Base-by-base conservation (phyloP, 2,113 vertebrate species). In the Sinocyclocheilus anophthalmus region DNA sequence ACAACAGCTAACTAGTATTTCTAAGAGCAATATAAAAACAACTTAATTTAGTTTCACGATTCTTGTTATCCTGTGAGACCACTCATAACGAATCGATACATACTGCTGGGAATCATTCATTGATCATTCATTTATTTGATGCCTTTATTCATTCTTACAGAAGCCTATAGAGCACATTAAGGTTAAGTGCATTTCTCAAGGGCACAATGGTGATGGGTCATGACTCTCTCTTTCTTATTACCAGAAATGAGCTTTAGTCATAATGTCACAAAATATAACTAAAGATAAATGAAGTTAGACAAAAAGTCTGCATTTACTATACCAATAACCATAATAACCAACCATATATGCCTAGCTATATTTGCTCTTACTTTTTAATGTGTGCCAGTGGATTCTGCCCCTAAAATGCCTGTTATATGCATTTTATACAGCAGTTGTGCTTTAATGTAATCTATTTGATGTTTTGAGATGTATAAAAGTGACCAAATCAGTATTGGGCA, bases 171-270 rank as follows among this genome's bases (percentile, higher is more conserved):
- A n/a, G 77, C 55, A 79, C 61, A 33, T 79, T 79, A 8, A 22
- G 55, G 33, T 79, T 79, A 79, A 59, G 76, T 79, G 55, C 20
- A 4, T 61, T n/a, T 22, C 76, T 61, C 30, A n/a, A 79, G 55
- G 30, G 20, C 53, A 61, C 53, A 55, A 8, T 79, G 18, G 30
- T 37, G 14, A 79, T 37, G 10, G 53, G 76, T 61, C 76, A 39
- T 80, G 55, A 50, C 76, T 76, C 0, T 50, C 45, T 8, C 24
- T 9, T 39, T 72, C 18, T 39, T 3, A 37, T 37, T 37, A 72
- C 33, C 69, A 72, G 69, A 72, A 72, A 72, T 22, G 8, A 10
- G 18, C 33, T 72, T 42, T 72, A 39, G 0, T 18, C 30, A 37
- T 72, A 9, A 22, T 72, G 33, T 18, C 69, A 72, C 18, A 33